These are phyloP conservation scores for Epistrophella euchroma DNA, from an alignment of 2,888 invertebrate genomes.

Conservation along the genomic window DNA sequence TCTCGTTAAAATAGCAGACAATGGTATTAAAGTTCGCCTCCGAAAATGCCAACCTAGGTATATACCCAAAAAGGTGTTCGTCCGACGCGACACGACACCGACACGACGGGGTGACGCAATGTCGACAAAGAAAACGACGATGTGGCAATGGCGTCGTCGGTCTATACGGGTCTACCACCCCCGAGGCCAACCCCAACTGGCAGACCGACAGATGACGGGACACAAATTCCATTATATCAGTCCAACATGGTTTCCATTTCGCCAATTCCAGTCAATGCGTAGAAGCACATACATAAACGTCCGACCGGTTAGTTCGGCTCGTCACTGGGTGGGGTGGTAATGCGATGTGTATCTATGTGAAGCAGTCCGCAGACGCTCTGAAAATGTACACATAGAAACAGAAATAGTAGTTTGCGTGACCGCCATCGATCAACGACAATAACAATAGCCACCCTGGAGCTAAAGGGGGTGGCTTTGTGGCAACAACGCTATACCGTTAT, in stretches of 20 bases:
- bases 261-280: constrained; percentile 41
- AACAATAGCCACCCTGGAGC: constrained; percentile 64
- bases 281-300: constrained; percentile 32
- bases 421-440: constrained; percentile 77
- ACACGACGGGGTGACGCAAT: no score
- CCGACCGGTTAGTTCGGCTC: neutral
- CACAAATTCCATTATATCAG: constrained; percentile 74
- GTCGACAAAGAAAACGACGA: neutral
- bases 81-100: no score
- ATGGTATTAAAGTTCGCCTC: constrained; percentile 74
- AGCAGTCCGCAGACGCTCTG: constrained; percentile 72
- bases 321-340: neutral
- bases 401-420: constrained; percentile 75
- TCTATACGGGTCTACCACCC: constrained; percentile 64
- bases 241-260: constrained; percentile 64
- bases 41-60: constrained; percentile 66
- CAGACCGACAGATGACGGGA: constrained; percentile 64
- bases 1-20: constrained; percentile 72
- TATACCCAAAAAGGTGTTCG: constrained; percentile 61
- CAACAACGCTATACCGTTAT: constrained; percentile 53
- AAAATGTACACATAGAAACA: constrained; percentile 25
- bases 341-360: constrained; percentile 58
- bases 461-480: constrained; percentile 32
- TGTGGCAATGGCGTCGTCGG: constrained; percentile 3
- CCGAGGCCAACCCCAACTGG: constrained; percentile 19